phyloP scores from a whole-genome alignment of 2,888 invertebrate genomes.

The Neelides folsomi region DNA sequence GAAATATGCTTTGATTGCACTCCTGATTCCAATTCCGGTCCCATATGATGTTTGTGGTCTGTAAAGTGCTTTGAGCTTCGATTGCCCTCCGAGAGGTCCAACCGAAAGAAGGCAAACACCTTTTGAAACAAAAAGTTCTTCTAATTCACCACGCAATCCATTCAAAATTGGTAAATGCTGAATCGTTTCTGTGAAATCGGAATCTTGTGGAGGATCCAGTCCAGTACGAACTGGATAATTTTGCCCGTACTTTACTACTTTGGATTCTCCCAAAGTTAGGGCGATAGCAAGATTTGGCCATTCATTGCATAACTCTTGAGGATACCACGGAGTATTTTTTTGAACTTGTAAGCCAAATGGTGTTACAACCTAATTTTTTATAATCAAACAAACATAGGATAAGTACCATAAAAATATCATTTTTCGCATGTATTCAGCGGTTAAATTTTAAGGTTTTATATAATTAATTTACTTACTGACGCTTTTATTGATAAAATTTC shows the following conservation, averaged over 20 bases:
- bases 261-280: constrained; percentile 27
- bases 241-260: constrained; percentile 26
- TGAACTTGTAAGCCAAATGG: constrained; percentile 27
- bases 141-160: constrained; percentile 9
- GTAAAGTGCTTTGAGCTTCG: constrained; percentile 27
- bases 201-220: constrained; percentile 15
- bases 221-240: constrained; percentile 29
- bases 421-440: no score
- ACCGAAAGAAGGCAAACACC: constrained; percentile 24
- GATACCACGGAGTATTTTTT: constrained; percentile 26
- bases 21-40: constrained; percentile 25
- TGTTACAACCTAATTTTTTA: constrained; percentile 15
- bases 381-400: no score
- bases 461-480: no score
- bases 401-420: no score
- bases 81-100: constrained; percentile 29
- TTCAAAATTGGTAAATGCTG: constrained; percentile 7
- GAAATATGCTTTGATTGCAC: constrained; percentile 22
- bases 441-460: no score
- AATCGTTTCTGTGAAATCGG: constrained; percentile 21
- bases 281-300: constrained; percentile 31
- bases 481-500: no score
- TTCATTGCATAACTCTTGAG: constrained; percentile 28
- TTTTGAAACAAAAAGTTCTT: constrained; percentile 24
- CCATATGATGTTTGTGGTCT: constrained; percentile 28